A percentile compares a stretch with the other conserved stretches of the same genome.
These are phyloP conservation scores for Petaurus breviceps DNA, from an alignment of 2,113 vertebrate species.

Conservation along the genomic window DNA sequence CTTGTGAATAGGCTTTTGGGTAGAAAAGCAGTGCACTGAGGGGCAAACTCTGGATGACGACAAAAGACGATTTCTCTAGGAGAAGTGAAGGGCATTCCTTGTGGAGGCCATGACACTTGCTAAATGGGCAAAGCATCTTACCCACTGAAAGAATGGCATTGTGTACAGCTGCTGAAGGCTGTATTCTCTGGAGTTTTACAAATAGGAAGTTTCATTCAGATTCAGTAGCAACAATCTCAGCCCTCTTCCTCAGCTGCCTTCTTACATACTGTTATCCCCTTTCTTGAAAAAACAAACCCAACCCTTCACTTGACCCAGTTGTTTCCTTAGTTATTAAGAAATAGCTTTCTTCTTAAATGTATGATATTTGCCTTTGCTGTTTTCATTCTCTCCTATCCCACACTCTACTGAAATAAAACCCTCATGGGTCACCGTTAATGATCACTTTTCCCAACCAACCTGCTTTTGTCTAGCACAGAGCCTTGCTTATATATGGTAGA, in stretches of 20 bases:
- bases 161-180: neutral
- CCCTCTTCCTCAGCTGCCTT: neutral
- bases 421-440: neutral
- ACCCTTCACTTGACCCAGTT: neutral
- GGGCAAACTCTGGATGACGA: neutral
- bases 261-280: neutral
- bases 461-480: neutral
- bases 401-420: neutral
- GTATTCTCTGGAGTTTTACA: neutral
- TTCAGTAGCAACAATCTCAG: neutral
- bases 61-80: neutral
- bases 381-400: neutral
- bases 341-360: neutral
- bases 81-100: slow-evolving; percentile 28
- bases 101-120: neutral
- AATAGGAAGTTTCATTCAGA: neutral
- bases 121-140: neutral
- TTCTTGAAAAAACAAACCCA: neutral
- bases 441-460: neutral
- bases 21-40: neutral
- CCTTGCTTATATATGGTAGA: neutral
- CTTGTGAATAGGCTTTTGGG: neutral
- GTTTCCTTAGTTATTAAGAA: neutral
- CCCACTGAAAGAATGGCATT: neutral
- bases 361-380: neutral